Conservation (phyloP, 2,888 invertebrate genomes). For the Spisula solida region DNA sequence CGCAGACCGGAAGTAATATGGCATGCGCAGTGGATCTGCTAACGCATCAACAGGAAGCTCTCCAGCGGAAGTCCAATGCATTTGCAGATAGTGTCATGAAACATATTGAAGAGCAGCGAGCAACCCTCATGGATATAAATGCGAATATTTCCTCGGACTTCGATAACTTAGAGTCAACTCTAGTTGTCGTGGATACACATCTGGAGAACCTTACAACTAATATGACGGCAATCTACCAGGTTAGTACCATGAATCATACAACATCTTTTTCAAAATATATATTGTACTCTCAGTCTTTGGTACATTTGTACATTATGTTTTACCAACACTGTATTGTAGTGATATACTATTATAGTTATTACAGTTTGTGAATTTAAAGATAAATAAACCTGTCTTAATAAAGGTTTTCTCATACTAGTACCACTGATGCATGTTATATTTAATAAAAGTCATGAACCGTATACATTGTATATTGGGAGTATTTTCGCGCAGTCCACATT, state of each 20-base stretch:
- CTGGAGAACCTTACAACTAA: background rate
- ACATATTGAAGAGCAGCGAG: background rate
- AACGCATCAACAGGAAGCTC: constrained; percentile 63
- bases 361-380: too few species aligned
- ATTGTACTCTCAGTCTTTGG: too few species aligned
- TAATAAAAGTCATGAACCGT: too few species aligned
- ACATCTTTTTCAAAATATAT: too few species aligned
- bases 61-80: constrained; percentile 56
- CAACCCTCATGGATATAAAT: background rate
- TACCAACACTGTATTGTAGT: too few species aligned
- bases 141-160: background rate
- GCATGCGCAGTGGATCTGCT: constrained; percentile 73
- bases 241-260: background rate
- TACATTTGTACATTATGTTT: too few species aligned
- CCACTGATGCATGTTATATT: too few species aligned
- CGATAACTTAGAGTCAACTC: background rate
- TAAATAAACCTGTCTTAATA: too few species aligned
- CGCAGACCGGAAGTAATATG: constrained; percentile 68
- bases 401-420: too few species aligned
- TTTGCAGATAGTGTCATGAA: background rate
- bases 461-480: too few species aligned
- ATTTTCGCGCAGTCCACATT: too few species aligned
- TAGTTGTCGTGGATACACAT: background rate
- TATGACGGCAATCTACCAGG: background rate
- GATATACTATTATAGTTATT: too few species aligned